phyloP scores from a whole-genome alignment of 2,797 vertebrate genomes.

The Melanotaenia pygmaea region DNA sequence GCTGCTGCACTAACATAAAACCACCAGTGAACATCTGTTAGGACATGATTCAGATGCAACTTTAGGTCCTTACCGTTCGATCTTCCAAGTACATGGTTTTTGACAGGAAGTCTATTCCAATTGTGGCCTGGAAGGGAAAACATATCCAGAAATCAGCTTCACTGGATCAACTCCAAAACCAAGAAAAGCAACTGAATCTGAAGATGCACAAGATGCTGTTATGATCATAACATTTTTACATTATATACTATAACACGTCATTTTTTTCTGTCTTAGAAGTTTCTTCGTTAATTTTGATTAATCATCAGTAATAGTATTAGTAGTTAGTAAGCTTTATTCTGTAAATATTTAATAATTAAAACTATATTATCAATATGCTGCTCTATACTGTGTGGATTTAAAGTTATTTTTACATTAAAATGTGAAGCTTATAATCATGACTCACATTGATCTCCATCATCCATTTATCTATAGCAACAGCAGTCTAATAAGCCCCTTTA shows the following conservation, averaged over 20 bases:
- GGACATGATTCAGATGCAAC: constrained; percentile 20
- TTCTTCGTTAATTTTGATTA: too few relatives aligned
- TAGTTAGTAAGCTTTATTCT: constrained; percentile 1
- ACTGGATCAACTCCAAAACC: not conserved
- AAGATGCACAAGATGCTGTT: not conserved
- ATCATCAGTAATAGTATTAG: constrained; percentile 1
- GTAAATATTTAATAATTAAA: constrained; percentile 27
- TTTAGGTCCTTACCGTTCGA: constrained; percentile 85
- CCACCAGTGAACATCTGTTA: constrained; percentile 18
- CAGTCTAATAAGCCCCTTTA: constrained; percentile 27
- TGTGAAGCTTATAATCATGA: constrained; percentile 19
- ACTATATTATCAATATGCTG: not conserved
- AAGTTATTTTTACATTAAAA: not conserved
- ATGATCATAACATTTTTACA: not conserved
- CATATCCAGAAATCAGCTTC: constrained; percentile 42
- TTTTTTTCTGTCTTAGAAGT: not conserved
- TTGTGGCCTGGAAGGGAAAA: constrained; percentile 85
- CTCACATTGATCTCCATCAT: constrained; percentile 7
- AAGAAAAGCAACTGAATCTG: constrained; percentile 12
- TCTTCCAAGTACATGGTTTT: constrained; percentile 96
- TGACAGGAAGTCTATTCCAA: constrained; percentile 93
- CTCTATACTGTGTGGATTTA: constrained; percentile 5
- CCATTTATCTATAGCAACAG: constrained; percentile 23
- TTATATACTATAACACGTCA: too few relatives aligned
- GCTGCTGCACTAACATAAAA: constrained; percentile 8